Base-by-base conservation (phyloP, 2,113 vertebrate genomes). In the Nycticryphes semicollaris region DNA sequence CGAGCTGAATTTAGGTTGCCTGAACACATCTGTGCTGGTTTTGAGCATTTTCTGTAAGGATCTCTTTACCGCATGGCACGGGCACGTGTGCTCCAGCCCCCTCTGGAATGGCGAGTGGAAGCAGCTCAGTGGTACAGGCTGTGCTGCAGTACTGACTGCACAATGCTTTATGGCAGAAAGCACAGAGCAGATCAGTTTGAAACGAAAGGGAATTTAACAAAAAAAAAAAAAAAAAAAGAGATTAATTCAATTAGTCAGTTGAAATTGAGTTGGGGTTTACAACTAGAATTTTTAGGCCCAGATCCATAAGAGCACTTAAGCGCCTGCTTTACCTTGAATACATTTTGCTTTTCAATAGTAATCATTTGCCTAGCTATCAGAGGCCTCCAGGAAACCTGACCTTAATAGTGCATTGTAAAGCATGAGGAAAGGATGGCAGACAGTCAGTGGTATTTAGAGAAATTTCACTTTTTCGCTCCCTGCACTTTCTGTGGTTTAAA, bases 291-390 rank as follows among this genome's bases (percentile, higher is more conserved):
- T 92, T 95, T 96, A 94, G 92, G 91, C 86, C 91, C 53, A 87
- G 90, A 85, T 95, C 93, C 93, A 91, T 92, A 68, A 94, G 70
- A 94, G 90, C 91, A 92, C 95, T 97, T 95, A 94, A 89, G 86
- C 81, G 94, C 80, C 87, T 96, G 92, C 81, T 92, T 91, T 95
- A 95, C 87, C 89, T 89, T 84, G 60, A 94, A 62, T 87, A 41
- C 23, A 43, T 95, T 96, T 79, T 93, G 74, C 81, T 96, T 94
- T 95, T 94, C 70, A 69, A 14, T 82, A 92, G 70, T 56, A 79
- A 28, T 82, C 33, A 60, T 92, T 95, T 92, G n/a, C 90, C 76
- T 67, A 8, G 4, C 76, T 93, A 33, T 81, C 80, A 60, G 85
- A 88, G 63, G 63, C 51, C 92, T 94, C 86, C 69, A 79, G 94